Evolutionary conservation across 2,797 vertebrate genomes (phyloP).

Genomic region (Phataginus tetradactyla): DNA sequence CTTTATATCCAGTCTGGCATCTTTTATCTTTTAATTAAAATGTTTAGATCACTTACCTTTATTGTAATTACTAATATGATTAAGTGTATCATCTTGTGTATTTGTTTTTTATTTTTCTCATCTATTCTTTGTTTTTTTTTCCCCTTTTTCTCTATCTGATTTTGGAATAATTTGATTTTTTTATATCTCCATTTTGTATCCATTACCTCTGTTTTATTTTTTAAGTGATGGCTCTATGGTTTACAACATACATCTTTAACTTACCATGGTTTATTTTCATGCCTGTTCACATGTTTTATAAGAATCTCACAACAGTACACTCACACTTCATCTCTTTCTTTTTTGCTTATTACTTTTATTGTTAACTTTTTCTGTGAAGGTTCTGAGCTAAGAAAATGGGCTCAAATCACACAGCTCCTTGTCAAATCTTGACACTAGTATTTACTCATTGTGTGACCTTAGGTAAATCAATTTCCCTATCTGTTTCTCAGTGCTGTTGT

Average conservation of each 20-base stretch:
- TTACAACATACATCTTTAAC: neutral
- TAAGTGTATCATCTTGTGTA: neutral
- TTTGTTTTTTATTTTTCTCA: neutral
- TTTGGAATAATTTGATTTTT: neutral
- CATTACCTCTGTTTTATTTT: neutral
- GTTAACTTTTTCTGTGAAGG: neutral
- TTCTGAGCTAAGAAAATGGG: neutral
- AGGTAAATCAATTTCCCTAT: neutral
- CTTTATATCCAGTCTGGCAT: neutral
- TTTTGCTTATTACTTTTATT: neutral
- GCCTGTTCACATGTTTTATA: neutral
- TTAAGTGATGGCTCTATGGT: neutral
- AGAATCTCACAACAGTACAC: neutral
- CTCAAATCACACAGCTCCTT: neutral
- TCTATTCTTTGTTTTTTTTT: neutral
- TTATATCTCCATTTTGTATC: neutral
- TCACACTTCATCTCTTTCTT: neutral
- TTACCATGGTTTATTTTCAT: neutral
- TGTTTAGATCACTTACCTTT: conserved; percentile 39
- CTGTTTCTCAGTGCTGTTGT: neutral
- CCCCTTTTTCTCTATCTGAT: neutral
- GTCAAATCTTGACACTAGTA: neutral
- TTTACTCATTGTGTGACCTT: neutral
- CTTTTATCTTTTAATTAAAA: neutral
- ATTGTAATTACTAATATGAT: neutral